Evolutionary conservation across 1,140 invertebrate genomes (phyloP).

Genomic region (Drosophila malerkotliana): DNA sequence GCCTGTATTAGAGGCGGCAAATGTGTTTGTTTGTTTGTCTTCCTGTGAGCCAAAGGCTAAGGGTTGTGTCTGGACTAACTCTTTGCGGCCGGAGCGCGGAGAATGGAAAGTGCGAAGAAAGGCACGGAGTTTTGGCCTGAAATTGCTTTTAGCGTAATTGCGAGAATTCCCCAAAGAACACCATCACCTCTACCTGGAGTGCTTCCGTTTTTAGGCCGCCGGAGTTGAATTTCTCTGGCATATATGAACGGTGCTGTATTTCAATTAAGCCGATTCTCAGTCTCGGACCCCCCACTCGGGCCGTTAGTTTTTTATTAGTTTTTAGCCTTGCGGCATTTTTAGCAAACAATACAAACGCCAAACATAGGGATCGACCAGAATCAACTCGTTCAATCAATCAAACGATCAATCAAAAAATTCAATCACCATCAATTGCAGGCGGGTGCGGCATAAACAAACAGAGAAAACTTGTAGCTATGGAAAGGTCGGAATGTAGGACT

Average conservation of each 20-base stretch:
- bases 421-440: slow-evolving; percentile 76
- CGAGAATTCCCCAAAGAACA: slow-evolving; percentile 68
- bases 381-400: slow-evolving; percentile 68
- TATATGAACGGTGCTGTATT: slow-evolving; percentile 57
- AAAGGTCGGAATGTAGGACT: not conserved
- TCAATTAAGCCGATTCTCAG: slow-evolving; percentile 68
- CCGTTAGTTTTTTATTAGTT: slow-evolving; percentile 69
- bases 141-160: slow-evolving; percentile 82
- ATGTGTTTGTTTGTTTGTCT: slow-evolving; percentile 32
- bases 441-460: slow-evolving; percentile 29
- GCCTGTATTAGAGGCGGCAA: slow-evolving; percentile 31
- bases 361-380: slow-evolving; percentile 18
- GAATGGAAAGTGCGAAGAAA: slow-evolving; percentile 10
- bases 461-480: slow-evolving; percentile 16
- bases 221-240: slow-evolving; percentile 37
- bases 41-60: slow-evolving; percentile 39
- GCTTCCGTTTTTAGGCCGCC: slow-evolving; percentile 55
- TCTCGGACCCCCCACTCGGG: slow-evolving; percentile 2
- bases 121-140: slow-evolving; percentile 32
- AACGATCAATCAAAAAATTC: slow-evolving; percentile 79
- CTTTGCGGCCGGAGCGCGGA: slow-evolving; percentile 26
- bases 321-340: slow-evolving; percentile 53
- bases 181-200: slow-evolving; percentile 33
- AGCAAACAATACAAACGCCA: slow-evolving; percentile 5
- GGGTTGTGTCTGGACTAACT: slow-evolving; percentile 43